Conservation (phyloP, 2,888 invertebrate species). For the Aspidiotus rigidus region DNA sequence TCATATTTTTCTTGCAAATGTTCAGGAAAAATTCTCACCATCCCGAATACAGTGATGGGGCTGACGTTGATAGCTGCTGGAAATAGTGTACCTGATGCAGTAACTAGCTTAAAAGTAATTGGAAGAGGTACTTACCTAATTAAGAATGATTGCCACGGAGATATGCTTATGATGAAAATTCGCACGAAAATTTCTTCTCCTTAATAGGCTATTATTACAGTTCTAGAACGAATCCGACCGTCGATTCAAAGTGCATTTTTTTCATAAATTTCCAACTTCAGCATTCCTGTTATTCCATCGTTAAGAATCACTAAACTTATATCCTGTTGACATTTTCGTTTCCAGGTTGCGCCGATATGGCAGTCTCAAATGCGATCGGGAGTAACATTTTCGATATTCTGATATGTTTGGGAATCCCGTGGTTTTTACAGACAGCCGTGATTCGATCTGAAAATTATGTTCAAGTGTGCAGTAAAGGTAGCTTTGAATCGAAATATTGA, state of each 20-base stretch:
- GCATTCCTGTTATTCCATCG: too few relatives aligned
- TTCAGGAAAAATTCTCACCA: constrained; percentile 46
- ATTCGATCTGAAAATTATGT: constrained; percentile 77
- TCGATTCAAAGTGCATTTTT: not conserved
- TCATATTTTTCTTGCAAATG: not conserved
- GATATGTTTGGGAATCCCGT: constrained; percentile 87
- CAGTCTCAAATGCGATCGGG: constrained; percentile 90
- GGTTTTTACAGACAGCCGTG: constrained; percentile 91
- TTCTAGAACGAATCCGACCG: too few relatives aligned
- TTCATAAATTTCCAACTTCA: too few relatives aligned
- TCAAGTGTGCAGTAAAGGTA: constrained; percentile 85
- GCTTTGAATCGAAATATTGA: constrained; percentile 25
- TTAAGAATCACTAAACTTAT: too few relatives aligned
- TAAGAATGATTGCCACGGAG: not conserved
- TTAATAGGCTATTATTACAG: too few relatives aligned
- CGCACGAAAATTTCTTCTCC: too few relatives aligned
- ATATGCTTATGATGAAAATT: too few relatives aligned
- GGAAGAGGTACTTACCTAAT: constrained; percentile 63
- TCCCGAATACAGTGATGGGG: constrained; percentile 95
- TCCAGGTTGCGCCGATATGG: constrained; percentile 78
- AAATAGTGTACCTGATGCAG: constrained; percentile 88
- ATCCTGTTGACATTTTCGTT: not conserved
- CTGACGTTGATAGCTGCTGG: constrained; percentile 92
- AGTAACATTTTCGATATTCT: constrained; percentile 95
- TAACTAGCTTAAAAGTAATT: constrained; percentile 89